phyloP scores from a whole-genome alignment of 1,140 invertebrate genomes.

The Micrasema longulum region DNA sequence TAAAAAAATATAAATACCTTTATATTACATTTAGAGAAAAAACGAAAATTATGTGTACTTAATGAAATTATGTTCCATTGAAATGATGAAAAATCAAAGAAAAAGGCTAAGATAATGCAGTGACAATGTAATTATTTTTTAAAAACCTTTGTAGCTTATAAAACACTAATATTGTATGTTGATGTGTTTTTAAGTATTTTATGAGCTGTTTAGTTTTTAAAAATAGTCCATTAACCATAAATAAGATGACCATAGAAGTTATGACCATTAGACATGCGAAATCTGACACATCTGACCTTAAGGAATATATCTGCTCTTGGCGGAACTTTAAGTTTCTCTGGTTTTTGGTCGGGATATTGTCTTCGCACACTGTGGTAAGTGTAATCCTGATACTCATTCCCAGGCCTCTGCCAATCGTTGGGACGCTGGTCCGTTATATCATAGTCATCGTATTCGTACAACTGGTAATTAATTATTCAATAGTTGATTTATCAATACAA shows the following conservation, averaged over 20 bases:
- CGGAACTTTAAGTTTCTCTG: constrained; percentile 49
- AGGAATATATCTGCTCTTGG: constrained; percentile 49
- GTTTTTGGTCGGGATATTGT: constrained; percentile 49
- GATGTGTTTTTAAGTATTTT: too few relatives aligned
- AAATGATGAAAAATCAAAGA: too few relatives aligned
- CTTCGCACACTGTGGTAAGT: constrained; percentile 50
- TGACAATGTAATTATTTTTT: too few relatives aligned
- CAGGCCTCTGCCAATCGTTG: constrained; percentile 44
- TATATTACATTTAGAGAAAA: too few relatives aligned
- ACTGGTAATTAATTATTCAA: constrained; percentile 33
- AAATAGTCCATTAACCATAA: too few relatives aligned
- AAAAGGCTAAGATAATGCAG: too few relatives aligned
- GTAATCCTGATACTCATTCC: constrained; percentile 39
- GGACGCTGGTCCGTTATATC: constrained; percentile 49
- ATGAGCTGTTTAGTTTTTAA: neutral
- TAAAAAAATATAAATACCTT: too few relatives aligned
- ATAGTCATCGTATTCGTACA: constrained; percentile 47
- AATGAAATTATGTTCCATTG: too few relatives aligned
- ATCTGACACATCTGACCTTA: constrained; percentile 49
- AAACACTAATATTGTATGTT: too few relatives aligned
- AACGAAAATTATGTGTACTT: too few relatives aligned
- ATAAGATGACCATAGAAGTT: neutral
- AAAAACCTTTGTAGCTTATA: too few relatives aligned
- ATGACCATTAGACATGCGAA: neutral
- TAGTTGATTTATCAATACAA: too few relatives aligned